These are phyloP conservation scores for Andricus grossulariae DNA, from an alignment of 1,140 invertebrate genomes.

Conservation along the genomic window DNA sequence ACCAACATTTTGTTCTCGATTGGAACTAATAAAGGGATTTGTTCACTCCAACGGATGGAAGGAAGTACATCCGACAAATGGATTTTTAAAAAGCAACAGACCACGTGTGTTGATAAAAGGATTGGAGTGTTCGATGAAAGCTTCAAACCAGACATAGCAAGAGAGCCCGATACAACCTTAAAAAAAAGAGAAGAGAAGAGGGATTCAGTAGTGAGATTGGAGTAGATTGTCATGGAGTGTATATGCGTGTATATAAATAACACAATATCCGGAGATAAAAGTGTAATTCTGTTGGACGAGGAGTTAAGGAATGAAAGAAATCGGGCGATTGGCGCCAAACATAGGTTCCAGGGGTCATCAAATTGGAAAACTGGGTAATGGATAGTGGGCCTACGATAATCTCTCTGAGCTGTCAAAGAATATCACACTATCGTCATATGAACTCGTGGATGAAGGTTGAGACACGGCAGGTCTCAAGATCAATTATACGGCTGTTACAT, in stretches of 20 bases:
- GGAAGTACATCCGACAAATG: not conserved
- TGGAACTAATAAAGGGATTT: not conserved
- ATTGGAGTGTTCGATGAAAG: constrained; percentile 18
- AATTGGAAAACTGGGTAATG: constrained; percentile 11
- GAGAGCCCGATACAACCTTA: not conserved
- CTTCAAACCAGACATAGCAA: not conserved
- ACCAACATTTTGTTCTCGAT: too few species aligned
- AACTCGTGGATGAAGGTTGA: constrained; percentile 12
- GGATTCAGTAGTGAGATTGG: constrained; percentile 21
- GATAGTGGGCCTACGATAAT: not conserved
- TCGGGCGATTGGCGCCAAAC: constrained; percentile 11
- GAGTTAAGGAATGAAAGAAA: constrained; percentile 18
- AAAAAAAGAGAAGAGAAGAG: constrained; percentile 13
- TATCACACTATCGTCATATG: constrained; percentile 3
- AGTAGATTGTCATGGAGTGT: constrained; percentile 11
- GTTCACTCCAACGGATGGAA: not conserved
- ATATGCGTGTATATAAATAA: constrained; percentile 5
- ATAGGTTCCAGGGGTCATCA: not conserved
- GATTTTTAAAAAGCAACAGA: not conserved
- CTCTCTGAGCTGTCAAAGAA: constrained; percentile 15
- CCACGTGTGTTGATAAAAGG: constrained; percentile 23
- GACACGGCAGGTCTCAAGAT: constrained; percentile 22
- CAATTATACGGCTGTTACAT: constrained; percentile 29
- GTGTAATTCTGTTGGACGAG: not conserved
- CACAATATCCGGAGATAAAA: constrained; percentile 6